Conservation (phyloP, 2,888 invertebrate species). For the Dryocosmus kuriphilus region DNA sequence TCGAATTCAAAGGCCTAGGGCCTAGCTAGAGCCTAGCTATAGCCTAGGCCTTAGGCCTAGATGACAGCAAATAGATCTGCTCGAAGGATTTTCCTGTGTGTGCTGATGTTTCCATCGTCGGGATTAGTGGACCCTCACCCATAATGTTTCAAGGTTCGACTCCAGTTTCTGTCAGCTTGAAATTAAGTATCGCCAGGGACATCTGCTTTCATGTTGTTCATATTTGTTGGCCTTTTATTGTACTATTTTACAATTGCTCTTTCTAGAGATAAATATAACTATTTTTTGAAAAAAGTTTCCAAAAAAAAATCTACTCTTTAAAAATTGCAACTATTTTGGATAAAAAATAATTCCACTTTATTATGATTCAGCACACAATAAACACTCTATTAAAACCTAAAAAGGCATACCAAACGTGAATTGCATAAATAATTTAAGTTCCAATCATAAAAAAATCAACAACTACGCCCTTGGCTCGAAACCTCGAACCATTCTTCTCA, state of each 20-base stretch:
- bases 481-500: no score
- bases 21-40: no score
- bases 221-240: constrained; percentile 3
- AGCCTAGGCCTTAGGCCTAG: no score
- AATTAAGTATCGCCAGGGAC: background rate
- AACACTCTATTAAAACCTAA: no score
- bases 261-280: background rate
- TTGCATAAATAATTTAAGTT: no score
- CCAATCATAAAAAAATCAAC: no score
- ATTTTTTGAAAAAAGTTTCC: background rate
- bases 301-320: background rate
- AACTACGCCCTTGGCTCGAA: no score
- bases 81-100: constrained; percentile 20
- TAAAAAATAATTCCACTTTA: no score
- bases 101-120: constrained; percentile 35
- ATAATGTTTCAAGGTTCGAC: background rate
- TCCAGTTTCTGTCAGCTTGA: constrained; percentile 13
- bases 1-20: constrained; percentile 23
- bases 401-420: no score
- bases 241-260: background rate
- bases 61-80: constrained; percentile 19
- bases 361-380: no score
- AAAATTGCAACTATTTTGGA: background rate
- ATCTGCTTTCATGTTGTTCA: constrained; percentile 21
- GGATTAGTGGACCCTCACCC: constrained; percentile 30